These are phyloP conservation scores for Tipula confusa DNA, from an alignment of 2,888 invertebrate genomes.

Conservation along the genomic window DNA sequence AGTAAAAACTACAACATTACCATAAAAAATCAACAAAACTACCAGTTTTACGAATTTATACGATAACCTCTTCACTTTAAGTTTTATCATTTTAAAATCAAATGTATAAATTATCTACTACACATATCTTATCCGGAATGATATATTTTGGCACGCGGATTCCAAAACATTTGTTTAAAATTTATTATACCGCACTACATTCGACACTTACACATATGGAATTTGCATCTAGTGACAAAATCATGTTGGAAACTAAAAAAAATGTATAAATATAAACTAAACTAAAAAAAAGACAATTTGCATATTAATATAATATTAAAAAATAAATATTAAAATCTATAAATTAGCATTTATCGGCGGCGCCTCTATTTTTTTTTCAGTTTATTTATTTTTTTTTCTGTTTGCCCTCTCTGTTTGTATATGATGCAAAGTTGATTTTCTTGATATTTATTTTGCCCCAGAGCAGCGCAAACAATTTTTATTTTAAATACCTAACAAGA, in stretches of 20 bases:
- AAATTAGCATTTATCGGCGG: slow-evolving; percentile 25
- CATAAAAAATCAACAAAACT: not conserved
- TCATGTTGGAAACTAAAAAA: not conserved
- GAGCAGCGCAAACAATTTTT: not conserved
- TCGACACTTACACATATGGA: not conserved
- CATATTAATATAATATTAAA: not conserved
- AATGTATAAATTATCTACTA: not conserved
- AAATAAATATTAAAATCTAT: slow-evolving; percentile 25
- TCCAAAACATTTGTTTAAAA: too few relatives aligned
- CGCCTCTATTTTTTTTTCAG: not conserved
- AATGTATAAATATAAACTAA: not conserved
- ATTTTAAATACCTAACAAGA: not conserved
- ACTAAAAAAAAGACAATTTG: not conserved
- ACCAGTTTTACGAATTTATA: slow-evolving; percentile 3
- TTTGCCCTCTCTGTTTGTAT: not conserved
- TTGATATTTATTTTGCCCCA: slow-evolving; percentile 6
- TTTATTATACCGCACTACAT: not conserved
- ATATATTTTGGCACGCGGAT: too few relatives aligned
- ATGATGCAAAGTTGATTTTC: slow-evolving; percentile 20
- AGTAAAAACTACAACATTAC: not conserved
- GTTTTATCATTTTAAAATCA: not conserved
- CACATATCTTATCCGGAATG: too few relatives aligned
- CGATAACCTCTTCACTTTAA: not conserved
- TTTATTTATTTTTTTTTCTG: too few relatives aligned
- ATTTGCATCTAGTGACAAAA: not conserved